Base-by-base conservation (phyloP, 2,888 invertebrate species). In the Eupithecia subumbrata region DNA sequence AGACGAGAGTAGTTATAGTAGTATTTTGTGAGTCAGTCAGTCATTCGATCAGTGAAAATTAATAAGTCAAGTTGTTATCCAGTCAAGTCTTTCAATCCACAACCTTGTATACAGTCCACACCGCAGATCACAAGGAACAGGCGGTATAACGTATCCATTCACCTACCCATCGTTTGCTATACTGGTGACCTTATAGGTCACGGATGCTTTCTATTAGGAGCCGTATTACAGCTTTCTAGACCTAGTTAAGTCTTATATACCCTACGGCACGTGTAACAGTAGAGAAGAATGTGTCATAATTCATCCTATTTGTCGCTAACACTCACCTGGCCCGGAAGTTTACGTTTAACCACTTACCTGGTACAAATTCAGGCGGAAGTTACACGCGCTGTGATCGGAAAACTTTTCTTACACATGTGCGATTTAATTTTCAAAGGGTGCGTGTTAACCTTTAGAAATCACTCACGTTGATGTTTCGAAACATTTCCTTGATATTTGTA, bases 321-420 rank as follows among this genome's bases (percentile, higher is more conserved):
- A 43, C 52, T 25, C 43, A 30, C 43, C 12, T 56, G 34, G 34
- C 52, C 7, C 37, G 43, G 14, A 40, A 68, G 68, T 68, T 40
- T 43, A 80, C 73, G 77, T 79, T 69, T 75, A 66, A 79, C 79
- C 81, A 78, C 79, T 82, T 80, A 80, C 81, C 79, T 82, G 82
- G 69, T 80, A 82, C 82, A 82, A 80, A 80, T 80, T 82, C 78
- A 76, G 75, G 76, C 76, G 73, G 67, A 79, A 82, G 76, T 80
- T 80, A 78, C 79, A 80, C 77, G 78, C 73, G 16, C 68, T 78
- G 77, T 79, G 80, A 82, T 80, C 82, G 82, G 78, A 70, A 80
- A 82, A 79, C 74, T 82, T 68, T 81, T 78, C 73, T 72, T 73
- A 79, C 77, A 78, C 75, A 72, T 77, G 76, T 75, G 76, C 78